Evolutionary conservation across 2,113 vertebrate genomes (phyloP).

Genomic region (Chionodraco myersi): DNA sequence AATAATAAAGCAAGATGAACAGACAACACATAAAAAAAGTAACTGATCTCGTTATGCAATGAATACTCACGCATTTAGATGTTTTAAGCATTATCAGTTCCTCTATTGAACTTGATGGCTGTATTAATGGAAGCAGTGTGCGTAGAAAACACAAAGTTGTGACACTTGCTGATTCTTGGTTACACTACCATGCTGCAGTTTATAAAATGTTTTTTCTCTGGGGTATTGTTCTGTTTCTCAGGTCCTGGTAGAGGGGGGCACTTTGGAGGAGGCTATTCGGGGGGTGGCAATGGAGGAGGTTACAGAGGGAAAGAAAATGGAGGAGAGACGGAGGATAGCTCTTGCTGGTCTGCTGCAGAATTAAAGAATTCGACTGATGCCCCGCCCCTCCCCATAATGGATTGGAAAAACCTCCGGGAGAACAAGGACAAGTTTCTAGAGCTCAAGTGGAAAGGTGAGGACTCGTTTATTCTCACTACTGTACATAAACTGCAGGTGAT

Average conservation of each 20-base stretch:
- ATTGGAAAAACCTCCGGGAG: conserved; percentile 89
- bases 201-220: not conserved
- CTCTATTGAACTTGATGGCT: too few relatives aligned
- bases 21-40: too few relatives aligned
- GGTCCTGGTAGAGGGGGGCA: not conserved
- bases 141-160: too few relatives aligned
- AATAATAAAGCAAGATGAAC: too few relatives aligned
- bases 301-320: not conserved
- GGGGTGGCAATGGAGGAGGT: not conserved
- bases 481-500: too few relatives aligned
- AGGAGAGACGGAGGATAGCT: conserved; percentile 1
- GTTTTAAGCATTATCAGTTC: too few relatives aligned
- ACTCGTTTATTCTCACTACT: not conserved
- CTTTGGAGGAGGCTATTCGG: not conserved
- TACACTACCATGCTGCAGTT: not conserved
- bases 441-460: conserved; percentile 94
- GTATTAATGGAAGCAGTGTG: too few relatives aligned
- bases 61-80: too few relatives aligned
- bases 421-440: conserved; percentile 88
- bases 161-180: too few relatives aligned
- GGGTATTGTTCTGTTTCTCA: conserved; percentile 20
- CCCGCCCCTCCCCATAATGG: conserved; percentile 71
- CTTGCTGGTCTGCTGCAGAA: conserved; percentile 70
- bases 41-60: too few relatives aligned
- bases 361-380: conserved; percentile 25